These are phyloP conservation scores for Patella depressa DNA, from an alignment of 2,888 invertebrate species.

Conservation along the genomic window DNA sequence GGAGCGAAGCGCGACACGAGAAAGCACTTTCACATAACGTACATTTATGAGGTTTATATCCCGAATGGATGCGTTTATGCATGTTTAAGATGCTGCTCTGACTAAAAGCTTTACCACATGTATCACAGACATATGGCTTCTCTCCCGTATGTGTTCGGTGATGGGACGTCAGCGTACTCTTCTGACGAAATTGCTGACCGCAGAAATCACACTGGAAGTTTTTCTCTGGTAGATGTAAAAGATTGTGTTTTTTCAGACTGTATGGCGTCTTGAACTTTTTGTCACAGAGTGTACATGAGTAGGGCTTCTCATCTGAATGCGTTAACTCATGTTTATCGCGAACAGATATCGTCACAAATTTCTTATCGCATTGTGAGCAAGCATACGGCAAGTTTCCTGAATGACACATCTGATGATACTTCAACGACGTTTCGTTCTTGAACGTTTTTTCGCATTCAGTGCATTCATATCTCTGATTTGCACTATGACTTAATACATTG, in stretches of 20 bases:
- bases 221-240: neutral
- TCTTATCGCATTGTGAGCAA: neutral
- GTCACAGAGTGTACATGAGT: neutral
- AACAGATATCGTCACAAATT: neutral
- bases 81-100: neutral
- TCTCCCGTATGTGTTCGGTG: slow-evolving; percentile 1
- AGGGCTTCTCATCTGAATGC: neutral
- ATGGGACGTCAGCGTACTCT: neutral
- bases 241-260: neutral
- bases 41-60: slow-evolving; percentile 11
- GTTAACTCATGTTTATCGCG: neutral
- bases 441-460: neutral
- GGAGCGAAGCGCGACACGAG: neutral
- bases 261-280: neutral
- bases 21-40: slow-evolving; percentile 8
- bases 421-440: neutral
- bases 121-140: neutral
- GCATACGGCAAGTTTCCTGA: neutral
- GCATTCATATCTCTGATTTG: neutral
- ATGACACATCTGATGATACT: neutral
- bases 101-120: slow-evolving; percentile 3
- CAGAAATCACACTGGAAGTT: neutral
- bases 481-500: neutral
- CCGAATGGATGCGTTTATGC: slow-evolving; percentile 4
- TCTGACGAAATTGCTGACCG: slow-evolving; percentile 8